Conservation (phyloP, 2,113 vertebrate genomes). For the Manacus vitellinus region DNA sequence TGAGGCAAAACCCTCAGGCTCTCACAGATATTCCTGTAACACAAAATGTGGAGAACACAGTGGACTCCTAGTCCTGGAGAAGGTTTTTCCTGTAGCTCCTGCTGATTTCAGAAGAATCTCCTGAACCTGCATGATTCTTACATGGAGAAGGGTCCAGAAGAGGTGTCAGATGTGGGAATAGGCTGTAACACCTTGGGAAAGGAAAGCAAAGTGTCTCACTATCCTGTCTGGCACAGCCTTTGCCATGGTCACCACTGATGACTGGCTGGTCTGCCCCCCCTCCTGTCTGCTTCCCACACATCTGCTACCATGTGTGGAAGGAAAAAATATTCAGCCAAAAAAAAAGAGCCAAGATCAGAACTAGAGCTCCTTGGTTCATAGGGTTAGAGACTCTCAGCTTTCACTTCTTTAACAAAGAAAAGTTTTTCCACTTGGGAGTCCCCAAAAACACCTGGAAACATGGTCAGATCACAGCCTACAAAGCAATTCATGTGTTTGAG, state of each 20-base stretch:
- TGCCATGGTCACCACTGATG: background rate
- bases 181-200: background rate
- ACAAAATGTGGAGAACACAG: background rate
- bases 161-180: background rate
- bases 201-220: background rate
- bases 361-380: background rate
- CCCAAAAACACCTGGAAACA: background rate
- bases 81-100: background rate
- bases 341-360: background rate
- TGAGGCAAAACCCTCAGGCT: background rate
- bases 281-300: background rate
- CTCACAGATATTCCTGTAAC: background rate
- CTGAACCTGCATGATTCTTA: rapidly evolving
- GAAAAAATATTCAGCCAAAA: background rate
- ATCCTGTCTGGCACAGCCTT: background rate
- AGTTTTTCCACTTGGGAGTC: background rate
- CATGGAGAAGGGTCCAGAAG: background rate
- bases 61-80: background rate
- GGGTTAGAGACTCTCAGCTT: background rate
- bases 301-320: background rate
- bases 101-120: background rate
- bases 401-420: background rate
- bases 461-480: background rate
- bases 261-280: background rate
- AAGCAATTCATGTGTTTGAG: background rate